Percentiles rank a stretch among this genome's conserved stretches.
phyloP scores from a whole-genome alignment of 2,113 vertebrate species.

The Okapia johnstoni region DNA sequence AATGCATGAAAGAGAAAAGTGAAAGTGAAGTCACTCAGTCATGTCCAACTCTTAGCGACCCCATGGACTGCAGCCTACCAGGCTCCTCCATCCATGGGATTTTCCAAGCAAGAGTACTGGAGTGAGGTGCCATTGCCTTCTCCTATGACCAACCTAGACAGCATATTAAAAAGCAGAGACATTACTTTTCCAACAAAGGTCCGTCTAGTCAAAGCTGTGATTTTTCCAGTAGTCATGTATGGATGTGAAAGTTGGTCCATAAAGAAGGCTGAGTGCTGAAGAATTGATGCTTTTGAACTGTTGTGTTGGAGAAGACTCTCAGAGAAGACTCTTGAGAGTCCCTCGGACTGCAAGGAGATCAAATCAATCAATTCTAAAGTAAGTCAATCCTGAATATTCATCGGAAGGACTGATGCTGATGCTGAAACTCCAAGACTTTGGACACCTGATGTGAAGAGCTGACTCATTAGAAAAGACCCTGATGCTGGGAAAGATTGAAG shows the following conservation, averaged over 20 bases:
- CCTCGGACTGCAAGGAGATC: background rate
- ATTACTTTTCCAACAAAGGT: background rate
- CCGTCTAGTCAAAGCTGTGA: background rate
- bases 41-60: too few relatives aligned
- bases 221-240: background rate
- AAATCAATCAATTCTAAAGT: background rate
- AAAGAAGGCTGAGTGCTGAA: background rate
- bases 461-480: background rate
- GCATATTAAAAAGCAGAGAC: background rate
- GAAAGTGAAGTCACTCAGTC: too few relatives aligned
- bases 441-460: background rate
- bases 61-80: too few relatives aligned
- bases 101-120: too few relatives aligned
- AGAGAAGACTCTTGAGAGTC: background rate
- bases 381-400: background rate
- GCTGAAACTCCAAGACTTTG: background rate
- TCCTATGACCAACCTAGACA: background rate
- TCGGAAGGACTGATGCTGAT: background rate
- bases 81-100: too few relatives aligned
- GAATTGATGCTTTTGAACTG: background rate
- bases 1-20: too few relatives aligned
- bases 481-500: background rate
- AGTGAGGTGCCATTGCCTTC: too few relatives aligned
- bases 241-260: background rate
- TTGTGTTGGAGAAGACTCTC: background rate